Evolutionary conservation across 2,888 invertebrate genomes (phyloP).

Genomic region (Mythimna albipuncta): DNA sequence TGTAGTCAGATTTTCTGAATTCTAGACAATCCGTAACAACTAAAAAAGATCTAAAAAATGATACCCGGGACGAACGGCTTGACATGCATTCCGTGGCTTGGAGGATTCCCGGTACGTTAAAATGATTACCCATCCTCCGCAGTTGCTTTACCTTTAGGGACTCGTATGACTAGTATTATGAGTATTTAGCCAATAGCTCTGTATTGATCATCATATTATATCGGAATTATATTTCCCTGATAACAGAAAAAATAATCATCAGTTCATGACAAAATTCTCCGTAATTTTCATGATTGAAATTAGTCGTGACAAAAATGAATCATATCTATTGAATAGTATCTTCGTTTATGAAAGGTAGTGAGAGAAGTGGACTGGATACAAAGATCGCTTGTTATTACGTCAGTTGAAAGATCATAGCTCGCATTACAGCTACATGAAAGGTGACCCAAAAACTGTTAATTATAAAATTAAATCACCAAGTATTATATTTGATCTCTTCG

Average conservation of each 20-base stretch:
- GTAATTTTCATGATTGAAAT: neutral
- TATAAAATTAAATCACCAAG: slow-evolving; percentile 14
- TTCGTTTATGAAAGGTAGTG: neutral
- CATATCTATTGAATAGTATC: slow-evolving; percentile 26
- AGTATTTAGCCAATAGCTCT: too few species aligned
- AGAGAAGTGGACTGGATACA: slow-evolving; percentile 1
- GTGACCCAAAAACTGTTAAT: slow-evolving; percentile 16
- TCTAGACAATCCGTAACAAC: too few species aligned
- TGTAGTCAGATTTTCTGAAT: too few species aligned
- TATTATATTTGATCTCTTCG: slow-evolving; percentile 5
- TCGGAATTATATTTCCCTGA: neutral
- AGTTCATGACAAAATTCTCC: neutral
- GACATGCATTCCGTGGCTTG: too few species aligned
- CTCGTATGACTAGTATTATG: too few species aligned
- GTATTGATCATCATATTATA: neutral
- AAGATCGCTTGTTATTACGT: slow-evolving; percentile 5
- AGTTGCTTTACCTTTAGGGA: too few species aligned
- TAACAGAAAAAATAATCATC: neutral
- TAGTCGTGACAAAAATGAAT: neutral
- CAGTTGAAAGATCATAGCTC: slow-evolving; percentile 15
- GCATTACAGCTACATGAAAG: slow-evolving; percentile 20
- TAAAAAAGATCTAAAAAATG: too few species aligned
- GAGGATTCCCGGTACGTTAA: too few species aligned
- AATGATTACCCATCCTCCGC: too few species aligned
- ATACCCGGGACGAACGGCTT: too few species aligned